Evolutionary conservation across 2,113 vertebrate genomes (phyloP).

Genomic region (Microcebus griseorufus): DNA sequence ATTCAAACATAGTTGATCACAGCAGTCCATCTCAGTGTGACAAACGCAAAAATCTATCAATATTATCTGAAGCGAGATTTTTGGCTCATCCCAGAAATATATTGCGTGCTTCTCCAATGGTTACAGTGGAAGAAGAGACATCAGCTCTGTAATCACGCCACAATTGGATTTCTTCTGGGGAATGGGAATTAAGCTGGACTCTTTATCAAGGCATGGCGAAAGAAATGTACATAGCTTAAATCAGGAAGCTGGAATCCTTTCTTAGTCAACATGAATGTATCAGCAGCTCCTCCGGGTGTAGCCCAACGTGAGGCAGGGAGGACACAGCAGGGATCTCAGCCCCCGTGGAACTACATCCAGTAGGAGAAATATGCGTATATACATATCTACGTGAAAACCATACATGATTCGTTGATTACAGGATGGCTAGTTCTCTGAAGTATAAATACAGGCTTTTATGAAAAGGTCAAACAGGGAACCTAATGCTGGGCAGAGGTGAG

Average conservation of each 20-base stretch:
- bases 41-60: constrained; percentile 31
- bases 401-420: background rate
- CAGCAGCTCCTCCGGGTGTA: background rate
- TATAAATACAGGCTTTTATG: background rate
- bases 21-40: background rate
- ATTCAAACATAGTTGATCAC: background rate
- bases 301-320: background rate
- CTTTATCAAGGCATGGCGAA: background rate
- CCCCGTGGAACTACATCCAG: background rate
- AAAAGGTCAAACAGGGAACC: background rate
- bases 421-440: background rate
- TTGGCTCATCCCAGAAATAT: constrained; percentile 13
- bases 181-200: background rate
- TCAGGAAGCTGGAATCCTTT: background rate
- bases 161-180: background rate
- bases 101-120: background rate
- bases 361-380: background rate
- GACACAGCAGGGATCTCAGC: background rate
- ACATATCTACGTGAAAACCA: background rate
- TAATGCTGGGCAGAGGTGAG: background rate
- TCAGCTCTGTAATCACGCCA: background rate
- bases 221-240: background rate
- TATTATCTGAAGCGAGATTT: constrained; percentile 1
- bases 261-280: too few species aligned
- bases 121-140: background rate